Evolutionary conservation across 2,888 invertebrate genomes (phyloP), one percentile per base, ranked within the genome.

Genomic region (Drosophila mercatorum): DNA sequence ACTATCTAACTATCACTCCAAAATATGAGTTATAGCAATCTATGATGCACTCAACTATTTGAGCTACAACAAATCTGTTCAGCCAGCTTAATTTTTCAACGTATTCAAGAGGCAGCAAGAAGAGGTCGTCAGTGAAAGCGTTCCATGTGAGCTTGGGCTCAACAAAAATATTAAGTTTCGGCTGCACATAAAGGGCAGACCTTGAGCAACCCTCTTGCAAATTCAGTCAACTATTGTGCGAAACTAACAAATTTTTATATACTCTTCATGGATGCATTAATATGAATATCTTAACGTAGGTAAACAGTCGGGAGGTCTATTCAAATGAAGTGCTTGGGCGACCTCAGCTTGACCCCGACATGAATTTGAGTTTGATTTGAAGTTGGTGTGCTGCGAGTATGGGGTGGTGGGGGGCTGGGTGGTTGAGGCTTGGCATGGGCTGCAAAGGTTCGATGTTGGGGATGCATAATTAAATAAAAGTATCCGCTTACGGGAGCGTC

Each of bases 401-500:
- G 22, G 1, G 22, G 22, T 22, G 22, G 22, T 22, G 22, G 22
- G 22, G 22, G 22, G 22, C 26, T 10, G 10, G 6, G 14, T 14
- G 17, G 38, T 41, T 17, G 17, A 5, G n/a, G 14, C 14, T 61
- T 38, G 34, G 10, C 36, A 38, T 38, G 49, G 72, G 72, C n/a
- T 11, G 41, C 28, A 40, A 40, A 41, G 41, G 55, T 68, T 72
- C 78, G 72, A 66, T 63, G 72, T 53, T 63, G 58, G 68, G 66
- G 59, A 56, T 73, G 68, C 64, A 64, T 84, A 82, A 82, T 82
- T 80, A 78, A 75, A 75, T 74, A 67, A 70, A 83, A 80, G 77
- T 75, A 77, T 81, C 81, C 68, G 64, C 72, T 79, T 79, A 75
- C 85, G 61, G 28, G 12, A 53, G 63, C 52, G 63, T 56, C 77